Evolutionary conservation across 2,113 vertebrate species (phyloP).

Genomic region (Microcebus jonahi): DNA sequence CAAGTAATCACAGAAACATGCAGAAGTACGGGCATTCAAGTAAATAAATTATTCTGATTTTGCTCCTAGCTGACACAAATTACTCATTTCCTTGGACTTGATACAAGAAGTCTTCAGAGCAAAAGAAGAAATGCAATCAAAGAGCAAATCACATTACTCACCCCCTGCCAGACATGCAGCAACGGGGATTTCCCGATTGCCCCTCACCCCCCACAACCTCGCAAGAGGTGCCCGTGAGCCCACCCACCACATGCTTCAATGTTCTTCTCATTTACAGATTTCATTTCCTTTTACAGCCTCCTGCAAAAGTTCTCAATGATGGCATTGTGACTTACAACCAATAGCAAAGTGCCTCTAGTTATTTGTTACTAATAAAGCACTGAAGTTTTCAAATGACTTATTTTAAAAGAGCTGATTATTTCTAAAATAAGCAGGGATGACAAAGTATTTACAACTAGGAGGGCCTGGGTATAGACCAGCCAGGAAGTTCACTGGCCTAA

Average conservation of each 20-base stretch:
- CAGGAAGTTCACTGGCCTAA: neutral
- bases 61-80: conserved; percentile 73
- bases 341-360: neutral
- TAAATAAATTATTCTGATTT: conserved; percentile 68
- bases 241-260: neutral
- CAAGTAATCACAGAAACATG: conserved; percentile 60
- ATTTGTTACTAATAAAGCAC: neutral
- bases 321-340: neutral
- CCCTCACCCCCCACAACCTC: neutral
- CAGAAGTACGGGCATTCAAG: conserved; percentile 57
- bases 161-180: neutral
- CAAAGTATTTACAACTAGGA: neutral
- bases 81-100: conserved; percentile 62
- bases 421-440: conserved; percentile 2
- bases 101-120: conserved; percentile 70
- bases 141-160: conserved; percentile 59
- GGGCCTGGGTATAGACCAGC: neutral
- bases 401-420: neutral
- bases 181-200: conserved; percentile 41
- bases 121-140: conserved; percentile 59
- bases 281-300: neutral
- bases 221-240: conserved; percentile 21
- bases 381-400: conserved; percentile 41
- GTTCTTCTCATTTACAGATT: conserved; percentile 2
- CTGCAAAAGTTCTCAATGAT: neutral